A percentile compares a stretch with the other conserved stretches of the same genome.
phyloP scores from a whole-genome alignment of 2,113 vertebrate species.

The Holacanthus passer region DNA sequence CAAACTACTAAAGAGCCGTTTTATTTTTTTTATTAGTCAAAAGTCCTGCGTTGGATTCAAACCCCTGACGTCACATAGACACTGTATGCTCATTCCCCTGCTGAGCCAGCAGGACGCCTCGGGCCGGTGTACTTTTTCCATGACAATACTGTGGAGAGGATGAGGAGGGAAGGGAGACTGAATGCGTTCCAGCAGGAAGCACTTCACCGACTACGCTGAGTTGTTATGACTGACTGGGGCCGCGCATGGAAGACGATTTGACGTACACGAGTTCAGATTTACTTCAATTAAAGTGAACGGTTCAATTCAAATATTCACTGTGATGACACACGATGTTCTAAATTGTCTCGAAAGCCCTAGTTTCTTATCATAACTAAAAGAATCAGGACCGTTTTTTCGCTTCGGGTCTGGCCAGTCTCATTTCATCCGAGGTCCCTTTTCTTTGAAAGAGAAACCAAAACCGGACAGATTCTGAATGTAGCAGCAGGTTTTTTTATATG shows the following conservation, averaged over 20 bases:
- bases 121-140: constrained; percentile 60
- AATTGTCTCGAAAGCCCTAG: constrained; percentile 33
- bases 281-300: constrained; percentile 49
- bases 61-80: constrained; percentile 40
- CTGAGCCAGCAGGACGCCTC: constrained; percentile 65
- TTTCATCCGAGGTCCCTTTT: not conserved
- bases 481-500: not conserved
- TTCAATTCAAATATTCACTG: constrained; percentile 25
- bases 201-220: constrained; percentile 54
- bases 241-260: constrained; percentile 43
- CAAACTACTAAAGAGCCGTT: not conserved
- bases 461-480: not conserved
- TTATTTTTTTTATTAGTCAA: constrained; percentile 13
- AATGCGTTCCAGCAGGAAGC: constrained; percentile 70
- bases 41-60: constrained; percentile 39
- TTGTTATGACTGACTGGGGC: constrained; percentile 65
- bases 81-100: constrained; percentile 35
- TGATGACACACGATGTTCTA: constrained; percentile 26
- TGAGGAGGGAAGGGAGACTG: constrained; percentile 49
- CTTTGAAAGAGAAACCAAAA: not conserved
- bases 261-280: constrained; percentile 61
- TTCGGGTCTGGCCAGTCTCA: not conserved
- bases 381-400: constrained; percentile 1
- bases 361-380: constrained; percentile 27
- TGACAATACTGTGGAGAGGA: constrained; percentile 52